phyloP scores from a whole-genome alignment of 2,113 vertebrate genomes.

The Trematomus loennbergii region DNA sequence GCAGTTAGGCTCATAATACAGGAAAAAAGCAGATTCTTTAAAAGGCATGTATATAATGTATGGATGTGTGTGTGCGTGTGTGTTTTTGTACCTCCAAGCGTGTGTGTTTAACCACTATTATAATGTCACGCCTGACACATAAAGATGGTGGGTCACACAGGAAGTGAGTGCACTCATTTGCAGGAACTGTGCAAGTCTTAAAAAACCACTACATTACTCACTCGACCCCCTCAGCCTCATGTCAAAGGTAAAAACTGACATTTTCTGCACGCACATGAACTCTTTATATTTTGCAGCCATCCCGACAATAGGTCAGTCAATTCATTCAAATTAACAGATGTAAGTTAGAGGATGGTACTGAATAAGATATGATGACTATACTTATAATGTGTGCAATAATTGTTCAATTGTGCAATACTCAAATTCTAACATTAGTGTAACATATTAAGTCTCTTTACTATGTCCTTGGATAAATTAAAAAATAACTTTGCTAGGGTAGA shows the following conservation, averaged over 20 bases:
- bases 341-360: not conserved
- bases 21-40: conserved; percentile 13
- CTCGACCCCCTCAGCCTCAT: not conserved
- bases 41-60: not conserved
- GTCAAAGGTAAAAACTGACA: not conserved
- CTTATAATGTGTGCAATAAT: too few relatives aligned
- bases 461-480: too few relatives aligned
- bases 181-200: conserved; percentile 8
- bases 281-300: not conserved
- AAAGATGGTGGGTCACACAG: conserved; percentile 55
- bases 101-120: not conserved
- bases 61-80: too few relatives aligned
- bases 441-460: not conserved
- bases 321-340: not conserved
- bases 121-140: conserved; percentile 30
- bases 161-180: conserved; percentile 42
- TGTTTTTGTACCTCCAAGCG: not conserved
- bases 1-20: conserved; percentile 47
- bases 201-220: conserved; percentile 4
- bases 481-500: fast-evolving
- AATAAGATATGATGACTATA: not conserved
- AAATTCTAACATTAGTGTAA: too few relatives aligned
- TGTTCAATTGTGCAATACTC: too few relatives aligned
- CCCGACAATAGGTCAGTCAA: not conserved
- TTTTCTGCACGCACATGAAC: conserved; percentile 23